Evolutionary conservation across 2,888 invertebrate species (phyloP), one percentile per base, ranked within the genome.

Genomic region (Apantesis nais): DNA sequence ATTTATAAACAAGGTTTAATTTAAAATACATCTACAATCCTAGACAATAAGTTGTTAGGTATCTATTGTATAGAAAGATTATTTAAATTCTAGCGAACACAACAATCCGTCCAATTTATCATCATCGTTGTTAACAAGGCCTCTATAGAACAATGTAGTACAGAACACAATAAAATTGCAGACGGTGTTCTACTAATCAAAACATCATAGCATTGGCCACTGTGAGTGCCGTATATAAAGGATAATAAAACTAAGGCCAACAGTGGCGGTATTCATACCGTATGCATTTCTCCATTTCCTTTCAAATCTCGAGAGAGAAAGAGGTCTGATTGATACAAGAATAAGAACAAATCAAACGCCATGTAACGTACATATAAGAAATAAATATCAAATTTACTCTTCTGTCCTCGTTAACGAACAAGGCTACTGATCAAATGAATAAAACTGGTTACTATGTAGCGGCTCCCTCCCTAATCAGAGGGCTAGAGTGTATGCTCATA

Each of bases 91-190:
- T 34, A 67, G 41, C 44, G 34, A 60, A 67, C 37, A 67, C 34
- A 34, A 64, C 44, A 63, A 63, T 70, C 68, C 25, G 60, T 60
- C 70, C 34, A 60, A 52, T 64, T 22, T 25, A 52, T 70, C 69
- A 66, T 44, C 61, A 62, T 62, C 61, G 37, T 44, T 44, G n/a
- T 63, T 62, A 68, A 70, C 71, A 68, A 79, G 71, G 72, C 68
- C 69, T 70, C 31, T 66, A 52, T 41, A 58, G 34, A 78, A 81
- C 80, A 84, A 78, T 79, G 74, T 70, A 62, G 67, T 75, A 77
- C 72, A 66, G 72, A 76, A 84, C 58, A 84, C 80, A 85, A 84
- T 83, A 81, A 78, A 80, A 80, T 73, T 71, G 55, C 70, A 71
- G 77, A 76, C 78, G 70, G 79, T 65, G 60, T 62, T 78, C 62